These are phyloP conservation scores for Spilogale gracilis DNA, from an alignment of 2,113 vertebrate species.

Conservation along the genomic window DNA sequence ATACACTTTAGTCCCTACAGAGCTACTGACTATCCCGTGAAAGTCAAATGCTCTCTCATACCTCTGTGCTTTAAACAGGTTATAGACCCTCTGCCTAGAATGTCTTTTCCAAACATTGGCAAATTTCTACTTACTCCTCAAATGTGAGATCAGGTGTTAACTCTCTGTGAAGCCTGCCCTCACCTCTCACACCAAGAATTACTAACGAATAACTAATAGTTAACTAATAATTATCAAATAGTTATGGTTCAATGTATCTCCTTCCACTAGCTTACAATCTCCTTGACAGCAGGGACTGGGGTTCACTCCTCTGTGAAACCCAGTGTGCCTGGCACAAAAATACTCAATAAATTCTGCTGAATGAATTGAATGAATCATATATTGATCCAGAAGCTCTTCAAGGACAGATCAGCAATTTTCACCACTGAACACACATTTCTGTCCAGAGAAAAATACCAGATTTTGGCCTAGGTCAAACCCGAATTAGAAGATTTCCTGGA, in stretches of 20 bases:
- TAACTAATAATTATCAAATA: neutral
- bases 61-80: neutral
- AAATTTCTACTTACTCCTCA: neutral
- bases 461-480: neutral
- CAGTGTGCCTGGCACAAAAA: neutral
- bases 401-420: neutral
- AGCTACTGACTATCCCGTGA: neutral
- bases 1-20: neutral
- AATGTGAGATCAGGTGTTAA: neutral
- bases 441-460: neutral
- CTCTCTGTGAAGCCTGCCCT: neutral
- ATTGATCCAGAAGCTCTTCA: neutral
- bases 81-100: neutral
- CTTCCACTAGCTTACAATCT: neutral
- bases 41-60: neutral
- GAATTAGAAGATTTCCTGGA: neutral
- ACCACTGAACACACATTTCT: neutral
- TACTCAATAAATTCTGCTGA: neutral
- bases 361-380: neutral
- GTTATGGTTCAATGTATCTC: neutral
- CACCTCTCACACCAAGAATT: neutral
- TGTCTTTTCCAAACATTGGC: neutral
- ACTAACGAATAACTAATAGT: neutral
- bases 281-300: neutral
- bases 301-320: slow-evolving; percentile 8